Conservation (phyloP, 2,888 invertebrate genomes). For the Lysandra coridon region DNA sequence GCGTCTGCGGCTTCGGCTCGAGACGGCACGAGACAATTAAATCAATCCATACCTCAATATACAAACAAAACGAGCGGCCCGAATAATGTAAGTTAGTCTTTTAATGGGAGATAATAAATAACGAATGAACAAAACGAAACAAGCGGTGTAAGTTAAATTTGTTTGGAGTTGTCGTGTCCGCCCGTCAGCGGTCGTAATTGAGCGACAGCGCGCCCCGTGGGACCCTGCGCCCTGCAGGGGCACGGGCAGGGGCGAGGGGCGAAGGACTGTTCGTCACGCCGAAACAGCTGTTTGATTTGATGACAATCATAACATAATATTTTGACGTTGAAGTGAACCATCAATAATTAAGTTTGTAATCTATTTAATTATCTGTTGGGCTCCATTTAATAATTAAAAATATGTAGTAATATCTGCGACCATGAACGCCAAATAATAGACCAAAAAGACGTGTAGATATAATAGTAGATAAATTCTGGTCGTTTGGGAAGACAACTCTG, state of each 20-base stretch:
- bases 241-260: not conserved
- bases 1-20: not conserved
- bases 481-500: no score
- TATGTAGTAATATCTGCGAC: not conserved
- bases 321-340: not conserved
- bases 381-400: not conserved
- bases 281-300: not conserved
- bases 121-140: not conserved
- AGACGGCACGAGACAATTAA: not conserved
- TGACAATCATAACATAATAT: not conserved
- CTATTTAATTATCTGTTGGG: not conserved
- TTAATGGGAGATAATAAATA: slow-evolving; percentile 1
- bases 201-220: not conserved
- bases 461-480: no score
- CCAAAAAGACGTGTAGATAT: no score
- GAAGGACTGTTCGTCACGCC: not conserved
- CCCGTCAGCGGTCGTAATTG: not conserved
- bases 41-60: not conserved
- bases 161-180: slow-evolving; percentile 3
- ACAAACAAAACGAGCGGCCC: not conserved
- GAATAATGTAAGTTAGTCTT: not conserved
- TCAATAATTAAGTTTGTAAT: not conserved
- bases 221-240: not conserved
- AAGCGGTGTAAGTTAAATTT: slow-evolving; percentile 18
- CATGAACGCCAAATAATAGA: not conserved